Percentiles rank a stretch among this genome's conserved stretches.
Conservation (phyloP, 2,797 vertebrate species). For the Gobio occitaniae region DNA sequence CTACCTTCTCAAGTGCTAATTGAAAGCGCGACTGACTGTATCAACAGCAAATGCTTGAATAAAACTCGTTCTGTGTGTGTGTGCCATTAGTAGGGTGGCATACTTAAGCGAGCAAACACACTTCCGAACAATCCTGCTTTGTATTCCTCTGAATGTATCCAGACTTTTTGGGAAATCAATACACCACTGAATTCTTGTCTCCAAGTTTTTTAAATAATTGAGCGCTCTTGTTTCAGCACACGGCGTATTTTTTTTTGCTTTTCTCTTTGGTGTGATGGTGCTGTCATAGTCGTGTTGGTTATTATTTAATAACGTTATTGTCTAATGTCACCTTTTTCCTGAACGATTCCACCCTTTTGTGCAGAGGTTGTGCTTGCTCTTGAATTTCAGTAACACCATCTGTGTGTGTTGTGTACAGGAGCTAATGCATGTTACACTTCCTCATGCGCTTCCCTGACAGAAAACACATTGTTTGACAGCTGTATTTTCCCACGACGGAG, state of each 20-base stretch:
- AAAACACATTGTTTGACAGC: background rate
- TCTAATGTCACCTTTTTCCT: background rate
- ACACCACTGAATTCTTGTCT: conserved; percentile 28
- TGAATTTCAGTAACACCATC: background rate
- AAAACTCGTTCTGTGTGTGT: conserved; percentile 25
- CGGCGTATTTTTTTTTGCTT: background rate
- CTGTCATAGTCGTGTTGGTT: background rate
- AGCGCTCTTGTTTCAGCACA: background rate
- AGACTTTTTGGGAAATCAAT: conserved; percentile 44
- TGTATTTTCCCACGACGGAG: background rate
- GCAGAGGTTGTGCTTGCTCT: background rate
- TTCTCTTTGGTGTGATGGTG: background rate
- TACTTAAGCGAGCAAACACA: conserved; percentile 9
- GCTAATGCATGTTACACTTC: background rate
- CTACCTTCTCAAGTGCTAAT: conserved; percentile 57
- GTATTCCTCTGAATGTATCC: conserved; percentile 35
- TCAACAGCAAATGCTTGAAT: conserved; percentile 37
- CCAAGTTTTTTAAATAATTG: conserved; percentile 30
- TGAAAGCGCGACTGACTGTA: conserved; percentile 23
- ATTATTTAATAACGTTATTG: background rate
- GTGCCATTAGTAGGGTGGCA: conserved; percentile 13
- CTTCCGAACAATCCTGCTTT: conserved; percentile 28
- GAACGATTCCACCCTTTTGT: background rate
- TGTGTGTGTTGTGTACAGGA: background rate
- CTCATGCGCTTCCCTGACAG: background rate